These are phyloP conservation scores for Heteromormyrus szaboi DNA, from an alignment of 2,797 vertebrate genomes.

Conservation along the genomic window DNA sequence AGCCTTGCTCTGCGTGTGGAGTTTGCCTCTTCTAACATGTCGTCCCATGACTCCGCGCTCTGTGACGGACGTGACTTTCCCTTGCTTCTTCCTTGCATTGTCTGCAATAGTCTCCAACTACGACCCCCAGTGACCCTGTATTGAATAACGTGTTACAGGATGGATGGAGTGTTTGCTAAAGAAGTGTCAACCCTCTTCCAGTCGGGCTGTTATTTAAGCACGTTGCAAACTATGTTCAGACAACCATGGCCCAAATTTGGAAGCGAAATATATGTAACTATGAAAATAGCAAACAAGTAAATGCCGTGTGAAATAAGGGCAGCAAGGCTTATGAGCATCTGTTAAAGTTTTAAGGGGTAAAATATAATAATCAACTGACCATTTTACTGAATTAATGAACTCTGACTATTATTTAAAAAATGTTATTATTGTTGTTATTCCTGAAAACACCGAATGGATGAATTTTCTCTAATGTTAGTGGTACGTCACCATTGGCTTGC, in stretches of 20 bases:
- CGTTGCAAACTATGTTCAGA: background rate
- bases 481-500: constrained; percentile 76
- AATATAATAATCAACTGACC: background rate
- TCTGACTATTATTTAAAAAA: background rate
- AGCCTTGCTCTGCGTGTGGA: background rate
- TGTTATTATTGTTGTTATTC: constrained; percentile 37
- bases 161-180: background rate
- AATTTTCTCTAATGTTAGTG: constrained; percentile 59
- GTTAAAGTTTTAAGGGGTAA: background rate
- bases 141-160: background rate
- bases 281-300: background rate
- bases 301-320: background rate
- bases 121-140: background rate
- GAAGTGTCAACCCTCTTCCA: background rate
- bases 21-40: background rate
- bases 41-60: background rate
- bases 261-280: background rate
- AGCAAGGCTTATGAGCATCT: background rate
- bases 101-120: background rate
- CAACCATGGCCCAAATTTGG: background rate
- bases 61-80: background rate
- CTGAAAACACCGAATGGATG: constrained; percentile 54
- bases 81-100: background rate
- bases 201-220: background rate
- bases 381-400: background rate